Evolutionary conservation across 2,888 invertebrate species (phyloP), one percentile per base, ranked within the genome.

Genomic region (Metalampra italica): DNA sequence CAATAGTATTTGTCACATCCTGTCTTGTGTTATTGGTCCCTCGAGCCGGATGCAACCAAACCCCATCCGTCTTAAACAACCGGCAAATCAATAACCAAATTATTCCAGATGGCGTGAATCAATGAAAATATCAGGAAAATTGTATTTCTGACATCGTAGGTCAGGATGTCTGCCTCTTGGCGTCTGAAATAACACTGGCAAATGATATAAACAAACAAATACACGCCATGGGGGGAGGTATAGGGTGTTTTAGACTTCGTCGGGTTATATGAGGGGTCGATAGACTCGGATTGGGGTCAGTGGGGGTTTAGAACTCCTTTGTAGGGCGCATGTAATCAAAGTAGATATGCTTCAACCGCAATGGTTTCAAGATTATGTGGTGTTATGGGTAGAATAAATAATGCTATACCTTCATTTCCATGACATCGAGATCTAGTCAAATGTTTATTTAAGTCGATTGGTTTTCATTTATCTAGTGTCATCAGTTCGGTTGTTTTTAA

Each of bases 131-230:
- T 53, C 36, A 11, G 13, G 57, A 60, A 63, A 59, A 55, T 51
- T 52, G n/a, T 50, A 65, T 62, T 62, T 59, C 66, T 64, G 61
- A 58, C 66, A 55, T 40, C 57, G 52, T 62, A 65, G 67, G 67
- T 65, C 64, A 59, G 60, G 56, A 57, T 52, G 58, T 51, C 55
- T 57, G 22, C 22, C 22, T 22, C 5, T 22, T 22, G 64, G 64
- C 67, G 60, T 55, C 65, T 22, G 13, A 47, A 36, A 36, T 41
- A 45, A 46, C 42, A 46, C 53, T 48, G 46, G 49, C 47, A 54
- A 43, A 44, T 49, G 50, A 64, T 52, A 64, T 55, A 59, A 55
- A 60, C 57, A 60, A n/a, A 37, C 22, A 11, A n/a, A 12, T 7
- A 45, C 1, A 29, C n/a, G 34, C 7, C 45, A 32, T 43, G 43